Base-by-base conservation (phyloP, 2,797 vertebrate species). In the Heteromormyrus szaboi region DNA sequence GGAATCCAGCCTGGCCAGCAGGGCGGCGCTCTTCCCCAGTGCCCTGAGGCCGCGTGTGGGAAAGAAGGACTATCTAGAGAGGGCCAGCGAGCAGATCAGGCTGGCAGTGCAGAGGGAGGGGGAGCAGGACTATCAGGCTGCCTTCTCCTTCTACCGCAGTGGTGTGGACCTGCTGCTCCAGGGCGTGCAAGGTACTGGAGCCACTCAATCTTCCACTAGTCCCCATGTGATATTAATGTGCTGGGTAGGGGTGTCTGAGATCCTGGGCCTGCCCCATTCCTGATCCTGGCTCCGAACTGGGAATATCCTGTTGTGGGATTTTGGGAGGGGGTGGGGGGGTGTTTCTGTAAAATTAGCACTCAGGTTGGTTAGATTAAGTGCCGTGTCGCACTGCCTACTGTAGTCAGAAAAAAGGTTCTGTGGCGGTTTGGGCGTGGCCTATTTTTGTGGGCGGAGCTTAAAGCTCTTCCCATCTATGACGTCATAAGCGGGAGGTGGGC, bases 131-230 rank as follows among this genome's bases (percentile, higher is more conserved):
- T 99, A 97, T 93, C 96, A 97, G 93, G 94, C 96, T 85, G 98
- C 99, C 1, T 97, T 98, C 92, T 95, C 94, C 25, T 98, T 96
- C 94, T 99, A 99, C 92, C 96, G 96, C 90, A 97, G 93, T 22
- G 98, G 97, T 2, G 98, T 99, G 56, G 98, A 99, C 93, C 95
- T 98, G 89, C 97, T 99, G 41, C 94, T 99, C 79, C 97, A 98
- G 94, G 98, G 98, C 89, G 98, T 99, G 90, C 98, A 99, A 98
- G 98, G 98, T 99, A 94, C 88, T 11, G 88, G 76, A 29, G 5
- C 4, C 48, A 17, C 84, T 4, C n/a, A 4, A 0, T 50, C 50
- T 29, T 17, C 19, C 3, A 3, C 1, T 8, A 46, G 41, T 22
- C 48, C n/a, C 46, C 44, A 84, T 41, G 62, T 68, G 25, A 29